These are phyloP conservation scores for Limnothrissa miodon DNA, from an alignment of 2,113 vertebrate species.

Conservation along the genomic window DNA sequence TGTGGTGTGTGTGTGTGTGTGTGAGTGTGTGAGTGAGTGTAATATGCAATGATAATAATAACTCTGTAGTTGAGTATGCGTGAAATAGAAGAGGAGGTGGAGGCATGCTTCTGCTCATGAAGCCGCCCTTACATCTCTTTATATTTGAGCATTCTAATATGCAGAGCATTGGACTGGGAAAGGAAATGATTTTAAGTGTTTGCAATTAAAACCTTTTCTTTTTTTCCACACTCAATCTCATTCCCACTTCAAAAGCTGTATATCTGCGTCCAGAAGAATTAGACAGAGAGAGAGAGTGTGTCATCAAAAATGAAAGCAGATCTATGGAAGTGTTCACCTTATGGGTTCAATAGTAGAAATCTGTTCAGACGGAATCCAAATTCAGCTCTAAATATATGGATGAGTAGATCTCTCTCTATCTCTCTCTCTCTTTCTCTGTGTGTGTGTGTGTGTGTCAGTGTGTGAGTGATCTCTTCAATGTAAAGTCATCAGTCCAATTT, in stretches of 20 bases:
- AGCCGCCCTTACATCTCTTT: constrained; percentile 16
- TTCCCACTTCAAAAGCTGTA: background rate
- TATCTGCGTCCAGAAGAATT: background rate
- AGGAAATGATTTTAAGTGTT: constrained; percentile 43
- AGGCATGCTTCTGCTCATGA: constrained; percentile 17
- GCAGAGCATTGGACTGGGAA: constrained; percentile 40
- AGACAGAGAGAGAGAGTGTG: background rate
- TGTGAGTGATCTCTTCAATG: background rate
- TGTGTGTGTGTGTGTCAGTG: background rate
- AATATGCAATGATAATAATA: background rate
- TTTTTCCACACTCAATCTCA: background rate
- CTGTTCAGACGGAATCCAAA: background rate
- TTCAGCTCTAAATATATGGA: background rate
- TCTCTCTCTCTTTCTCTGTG: background rate
- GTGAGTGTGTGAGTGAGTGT: background rate
- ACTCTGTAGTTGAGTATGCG: background rate
- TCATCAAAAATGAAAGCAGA: background rate
- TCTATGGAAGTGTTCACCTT: background rate
- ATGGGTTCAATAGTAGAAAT: background rate
- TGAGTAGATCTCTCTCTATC: background rate
- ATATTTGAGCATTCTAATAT: constrained; percentile 42
- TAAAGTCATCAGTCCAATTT: background rate
- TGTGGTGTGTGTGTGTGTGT: background rate
- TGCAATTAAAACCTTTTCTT: constrained; percentile 48
- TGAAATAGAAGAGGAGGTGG: background rate